These are phyloP conservation scores for Harmothoe impar DNA, from an alignment of 2,888 invertebrate species.

Conservation along the genomic window DNA sequence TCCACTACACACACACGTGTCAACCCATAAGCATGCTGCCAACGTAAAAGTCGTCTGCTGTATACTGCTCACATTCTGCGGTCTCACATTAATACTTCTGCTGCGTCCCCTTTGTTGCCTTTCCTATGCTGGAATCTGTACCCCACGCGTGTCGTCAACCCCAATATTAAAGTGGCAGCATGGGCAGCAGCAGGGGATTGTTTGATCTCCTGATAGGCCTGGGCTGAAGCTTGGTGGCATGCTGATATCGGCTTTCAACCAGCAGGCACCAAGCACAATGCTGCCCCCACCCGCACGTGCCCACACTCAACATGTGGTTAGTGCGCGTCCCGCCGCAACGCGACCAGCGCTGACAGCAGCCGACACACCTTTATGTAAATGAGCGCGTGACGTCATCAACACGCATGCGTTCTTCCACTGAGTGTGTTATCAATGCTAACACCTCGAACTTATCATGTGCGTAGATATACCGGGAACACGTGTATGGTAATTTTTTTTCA, in stretches of 20 bases:
- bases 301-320: conserved; percentile 44
- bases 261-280: neutral
- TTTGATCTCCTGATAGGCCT: conserved; percentile 29
- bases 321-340: neutral
- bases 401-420: neutral
- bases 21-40: neutral
- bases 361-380: conserved; percentile 45
- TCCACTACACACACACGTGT: neutral
- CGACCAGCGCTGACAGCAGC: neutral
- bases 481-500: conserved; percentile 57
- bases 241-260: neutral
- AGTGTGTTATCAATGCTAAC: neutral
- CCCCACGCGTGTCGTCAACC: no score
- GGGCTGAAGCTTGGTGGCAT: neutral
- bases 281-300: neutral
- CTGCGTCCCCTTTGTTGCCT: neutral
- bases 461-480: conserved; percentile 10
- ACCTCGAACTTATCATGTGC: neutral
- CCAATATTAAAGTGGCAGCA: neutral
- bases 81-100: neutral
- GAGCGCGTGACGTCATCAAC: conserved; percentile 44
- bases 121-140: no score
- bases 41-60: neutral
- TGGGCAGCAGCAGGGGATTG: neutral
- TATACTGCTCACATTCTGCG: no score